Evolutionary conservation across 2,888 invertebrate genomes (phyloP), one percentile per base, ranked within the genome.

Genomic region (Timandra comae): DNA sequence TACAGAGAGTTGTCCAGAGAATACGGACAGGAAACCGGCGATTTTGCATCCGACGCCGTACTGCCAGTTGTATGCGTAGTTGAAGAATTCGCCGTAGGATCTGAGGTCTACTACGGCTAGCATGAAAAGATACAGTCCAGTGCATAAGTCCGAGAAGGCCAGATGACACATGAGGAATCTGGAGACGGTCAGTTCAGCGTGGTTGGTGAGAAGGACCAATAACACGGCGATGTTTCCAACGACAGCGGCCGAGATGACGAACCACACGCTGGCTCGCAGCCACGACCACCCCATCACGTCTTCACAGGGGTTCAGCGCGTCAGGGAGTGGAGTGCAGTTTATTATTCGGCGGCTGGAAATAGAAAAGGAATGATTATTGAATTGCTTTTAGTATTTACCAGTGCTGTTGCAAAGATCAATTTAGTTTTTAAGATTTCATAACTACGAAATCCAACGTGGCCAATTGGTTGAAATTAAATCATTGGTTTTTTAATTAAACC

Each of bases 21-120:
- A 95, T 0, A 96, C 93, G 0, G 95, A 95, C 30, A 97, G 78
- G 65, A 96, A 96, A 0, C 97, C 97, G 1, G 96, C 95, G 5
- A 93, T 87, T 63, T 93, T 90, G 69, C 96, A 97, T 0, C 96
- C 96, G 26, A 90, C 69, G 30, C 94, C 92, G 40, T 85, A 85
- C 74, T 97, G 96, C 96, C 97, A 97, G 59, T 93, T 91, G 55
- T 93, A 96, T 2, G 96, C 96, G 69, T 92, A 92, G 70, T 96
- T 96, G 73, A 96, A 96, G 78, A 96, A 97, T 45, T 91, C 91
- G 2, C 95, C 94, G 56, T 93, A 91, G 0, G 96, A 96, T 50
- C 91, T 90, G 0, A 93, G 85, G 73, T 97, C 97, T 58, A 95
- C 92, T 1, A 92, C 89, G 0, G 96, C 96, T 22, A 97, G 87